phyloP scores from a whole-genome alignment of 2,888 invertebrate species.

The Yponomeuta cagnagella region DNA sequence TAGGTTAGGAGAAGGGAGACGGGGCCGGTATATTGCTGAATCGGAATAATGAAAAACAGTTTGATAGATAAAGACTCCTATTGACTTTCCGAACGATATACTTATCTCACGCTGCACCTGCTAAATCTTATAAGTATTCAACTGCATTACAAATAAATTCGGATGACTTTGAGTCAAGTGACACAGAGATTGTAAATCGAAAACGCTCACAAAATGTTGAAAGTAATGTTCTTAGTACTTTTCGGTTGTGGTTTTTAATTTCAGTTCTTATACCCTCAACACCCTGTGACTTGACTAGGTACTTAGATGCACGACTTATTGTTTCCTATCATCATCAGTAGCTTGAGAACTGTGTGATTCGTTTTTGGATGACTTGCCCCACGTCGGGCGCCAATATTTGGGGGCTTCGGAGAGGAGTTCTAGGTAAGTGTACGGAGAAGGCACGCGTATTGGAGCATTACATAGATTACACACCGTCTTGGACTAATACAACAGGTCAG shows the following conservation, averaged over 20 bases:
- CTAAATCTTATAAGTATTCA: too few species aligned
- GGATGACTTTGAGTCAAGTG: too few species aligned
- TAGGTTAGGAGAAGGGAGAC: too few species aligned
- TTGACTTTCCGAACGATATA: too few species aligned
- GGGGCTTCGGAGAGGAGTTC: neutral
- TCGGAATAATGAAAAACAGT: too few species aligned
- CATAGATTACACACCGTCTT: neutral
- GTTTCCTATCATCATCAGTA: constrained; percentile 19
- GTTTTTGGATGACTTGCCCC: constrained; percentile 16
- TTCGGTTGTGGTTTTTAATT: constrained; percentile 39
- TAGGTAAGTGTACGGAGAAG: neutral
- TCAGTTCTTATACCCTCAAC: constrained; percentile 17
- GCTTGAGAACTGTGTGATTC: constrained; percentile 20
- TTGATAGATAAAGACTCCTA: too few species aligned
- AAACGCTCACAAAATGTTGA: neutral
- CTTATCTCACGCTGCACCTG: too few species aligned
- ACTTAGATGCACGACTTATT: constrained; percentile 26
- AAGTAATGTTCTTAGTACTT: constrained; percentile 23
- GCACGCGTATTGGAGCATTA: neutral
- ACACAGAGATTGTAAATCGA: too few species aligned
- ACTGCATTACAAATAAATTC: too few species aligned
- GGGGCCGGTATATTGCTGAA: too few species aligned
- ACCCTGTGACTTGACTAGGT: constrained; percentile 20
- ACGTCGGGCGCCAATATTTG: neutral
- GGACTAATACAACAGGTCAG: constrained; percentile 11